Evolutionary conservation across 2,797 vertebrate genomes (phyloP), one percentile per base, ranked within the genome.

Genomic region (Anabas testudineus): DNA sequence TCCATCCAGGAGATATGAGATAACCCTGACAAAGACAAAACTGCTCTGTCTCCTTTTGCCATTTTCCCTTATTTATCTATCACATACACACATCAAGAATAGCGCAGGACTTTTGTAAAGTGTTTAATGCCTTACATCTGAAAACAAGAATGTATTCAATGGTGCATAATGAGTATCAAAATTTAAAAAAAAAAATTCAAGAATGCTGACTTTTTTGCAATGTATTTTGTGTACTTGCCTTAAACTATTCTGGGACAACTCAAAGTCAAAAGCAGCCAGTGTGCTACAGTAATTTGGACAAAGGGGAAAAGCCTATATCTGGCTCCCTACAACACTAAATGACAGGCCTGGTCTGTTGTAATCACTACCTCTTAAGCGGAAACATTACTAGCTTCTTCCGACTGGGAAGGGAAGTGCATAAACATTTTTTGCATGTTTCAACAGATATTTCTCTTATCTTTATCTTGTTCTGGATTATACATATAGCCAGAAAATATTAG

Each of bases 351-450:
- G 80, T 53, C 59, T 52, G 72, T 59, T 28, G 45, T 88, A 91
- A 92, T 91, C 74, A 90, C 88, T 78, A 86, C 84, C 57, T 87
- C 74, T 71, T 41, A 19, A 78, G 71, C 71, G 7, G 72, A 90
- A 84, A 81, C 71, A 52, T 75, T 65, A 52, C 62, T 67, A 52
- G 63, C 54, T 80, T 83, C 71, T 83, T 79, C 73, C 37, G 6
- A 84, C 62, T 16, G 41, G 21, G 28, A 73, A 71, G 10, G 52
- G 67, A 77, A 64, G 54, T 64, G 21, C 28, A 68, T 30, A 57
- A 70, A 80, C 58, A 74, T 66, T 7, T 78, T 78, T 67, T 54
- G 19, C 51, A 74, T 34, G 61, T 67, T 74, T 76, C 12, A 30
- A 62, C 28, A 69, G 32, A 81, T 36, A 68, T 47, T 45, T 16